Evolutionary conservation across 2,797 vertebrate species (phyloP).

Genomic region (Onychomys torridus): DNA sequence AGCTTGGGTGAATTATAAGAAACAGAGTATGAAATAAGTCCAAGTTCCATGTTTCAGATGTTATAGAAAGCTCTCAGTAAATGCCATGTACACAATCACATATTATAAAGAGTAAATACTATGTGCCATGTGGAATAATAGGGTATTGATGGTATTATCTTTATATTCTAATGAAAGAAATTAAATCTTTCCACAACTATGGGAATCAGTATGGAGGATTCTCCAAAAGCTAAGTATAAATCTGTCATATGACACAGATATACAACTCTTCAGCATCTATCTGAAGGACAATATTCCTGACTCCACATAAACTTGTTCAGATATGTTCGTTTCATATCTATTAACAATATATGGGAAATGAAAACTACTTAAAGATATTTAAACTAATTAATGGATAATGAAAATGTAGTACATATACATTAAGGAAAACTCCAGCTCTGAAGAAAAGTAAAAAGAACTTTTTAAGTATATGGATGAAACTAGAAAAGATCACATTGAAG

Average conservation of each 20-base stretch:
- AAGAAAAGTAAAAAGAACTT: background rate
- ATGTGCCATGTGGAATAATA: background rate
- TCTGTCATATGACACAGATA: background rate
- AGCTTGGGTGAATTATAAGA: background rate
- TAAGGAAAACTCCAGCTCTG: background rate
- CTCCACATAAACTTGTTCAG: background rate
- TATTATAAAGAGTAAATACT: background rate
- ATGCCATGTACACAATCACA: rapidly evolving
- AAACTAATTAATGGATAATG: background rate
- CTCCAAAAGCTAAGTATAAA: background rate
- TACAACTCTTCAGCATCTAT: background rate
- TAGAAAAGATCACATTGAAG: background rate
- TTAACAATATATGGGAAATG: background rate
- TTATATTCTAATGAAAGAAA: slow-evolving; percentile 3
- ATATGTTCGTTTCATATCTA: background rate
- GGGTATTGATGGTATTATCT: background rate
- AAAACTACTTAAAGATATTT: background rate
- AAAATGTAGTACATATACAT: background rate
- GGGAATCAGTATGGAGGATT: too few species aligned
- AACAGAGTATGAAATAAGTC: background rate
- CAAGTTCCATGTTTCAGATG: background rate
- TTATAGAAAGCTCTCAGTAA: background rate
- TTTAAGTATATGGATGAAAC: too few species aligned
- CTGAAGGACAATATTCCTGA: background rate
- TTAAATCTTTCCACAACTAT: background rate